These are phyloP conservation scores for Xiphophorus couchianus DNA, from an alignment of 2,113 vertebrate genomes.

Conservation along the genomic window DNA sequence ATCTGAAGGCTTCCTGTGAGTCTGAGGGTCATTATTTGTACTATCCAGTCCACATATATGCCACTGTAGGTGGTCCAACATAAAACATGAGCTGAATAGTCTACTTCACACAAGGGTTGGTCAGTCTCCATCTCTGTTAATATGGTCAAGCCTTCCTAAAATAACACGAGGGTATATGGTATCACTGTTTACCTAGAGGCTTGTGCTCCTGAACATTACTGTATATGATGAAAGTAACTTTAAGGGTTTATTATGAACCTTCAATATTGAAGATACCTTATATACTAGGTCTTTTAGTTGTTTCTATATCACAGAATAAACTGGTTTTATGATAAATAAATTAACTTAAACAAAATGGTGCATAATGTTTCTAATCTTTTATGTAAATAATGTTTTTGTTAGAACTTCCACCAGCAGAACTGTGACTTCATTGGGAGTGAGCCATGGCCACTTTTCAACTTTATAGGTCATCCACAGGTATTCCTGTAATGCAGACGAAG, in stretches of 20 bases:
- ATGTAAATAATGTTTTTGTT: no score
- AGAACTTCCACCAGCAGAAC: no score
- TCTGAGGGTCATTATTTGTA: slow-evolving; percentile 3
- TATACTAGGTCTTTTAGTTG: neutral
- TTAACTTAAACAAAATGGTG: neutral
- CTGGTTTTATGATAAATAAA: neutral
- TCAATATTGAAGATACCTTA: neutral
- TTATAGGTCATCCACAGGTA: no score
- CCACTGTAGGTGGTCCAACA: slow-evolving; percentile 14
- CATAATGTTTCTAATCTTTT: no score
- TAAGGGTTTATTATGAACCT: neutral
- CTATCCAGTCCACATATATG: neutral
- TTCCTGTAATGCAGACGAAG: no score
- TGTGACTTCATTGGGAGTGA: no score
- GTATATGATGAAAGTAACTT: no score
- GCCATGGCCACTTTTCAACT: no score
- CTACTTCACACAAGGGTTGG: neutral
- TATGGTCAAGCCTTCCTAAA: no score
- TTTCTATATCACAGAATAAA: neutral
- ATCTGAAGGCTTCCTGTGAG: neutral
- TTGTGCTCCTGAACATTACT: no score
- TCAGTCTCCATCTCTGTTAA: neutral
- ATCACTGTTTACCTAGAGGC: no score
- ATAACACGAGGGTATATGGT: no score
- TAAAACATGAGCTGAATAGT: slow-evolving; percentile 6